Percentiles rank a stretch among this genome's conserved stretches.
Conservation (phyloP, 2,113 vertebrate species). For the Atrichornis clamosus region DNA sequence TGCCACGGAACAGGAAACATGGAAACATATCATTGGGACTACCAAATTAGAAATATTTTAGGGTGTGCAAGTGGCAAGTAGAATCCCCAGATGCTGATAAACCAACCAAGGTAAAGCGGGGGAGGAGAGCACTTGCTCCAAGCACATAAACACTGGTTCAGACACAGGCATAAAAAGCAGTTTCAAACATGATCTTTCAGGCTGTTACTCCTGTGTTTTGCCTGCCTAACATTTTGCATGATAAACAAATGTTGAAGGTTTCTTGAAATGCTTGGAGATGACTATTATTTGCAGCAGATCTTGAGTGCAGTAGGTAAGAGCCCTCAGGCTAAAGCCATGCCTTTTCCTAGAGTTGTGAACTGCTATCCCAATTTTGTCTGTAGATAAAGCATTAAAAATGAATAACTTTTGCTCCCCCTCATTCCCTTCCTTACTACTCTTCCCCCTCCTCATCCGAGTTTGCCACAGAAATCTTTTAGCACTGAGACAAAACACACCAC, state of each 20-base stretch:
- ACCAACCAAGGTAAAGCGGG: background rate
- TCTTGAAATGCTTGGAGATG: background rate
- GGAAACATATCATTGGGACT: background rate
- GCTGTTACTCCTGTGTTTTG: background rate
- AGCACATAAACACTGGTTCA: background rate
- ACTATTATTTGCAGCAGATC: background rate
- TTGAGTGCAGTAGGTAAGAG: background rate
- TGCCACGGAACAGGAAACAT: background rate
- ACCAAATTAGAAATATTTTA: background rate
- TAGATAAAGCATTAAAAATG: background rate
- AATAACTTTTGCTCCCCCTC: background rate
- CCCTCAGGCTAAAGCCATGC: conserved; percentile 9
- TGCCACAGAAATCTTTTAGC: background rate
- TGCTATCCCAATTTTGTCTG: conserved; percentile 35
- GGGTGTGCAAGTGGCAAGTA: background rate
- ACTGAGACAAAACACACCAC: background rate
- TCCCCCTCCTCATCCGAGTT: background rate
- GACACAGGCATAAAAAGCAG: background rate
- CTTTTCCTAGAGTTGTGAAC: background rate
- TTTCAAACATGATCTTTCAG: background rate
- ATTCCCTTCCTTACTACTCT: background rate
- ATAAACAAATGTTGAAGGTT: background rate
- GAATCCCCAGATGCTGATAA: background rate
- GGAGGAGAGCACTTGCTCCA: background rate
- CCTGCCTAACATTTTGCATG: background rate